Base-by-base conservation (phyloP, 1,140 invertebrate species). In the Stenopsyche tienmushanensis region DNA sequence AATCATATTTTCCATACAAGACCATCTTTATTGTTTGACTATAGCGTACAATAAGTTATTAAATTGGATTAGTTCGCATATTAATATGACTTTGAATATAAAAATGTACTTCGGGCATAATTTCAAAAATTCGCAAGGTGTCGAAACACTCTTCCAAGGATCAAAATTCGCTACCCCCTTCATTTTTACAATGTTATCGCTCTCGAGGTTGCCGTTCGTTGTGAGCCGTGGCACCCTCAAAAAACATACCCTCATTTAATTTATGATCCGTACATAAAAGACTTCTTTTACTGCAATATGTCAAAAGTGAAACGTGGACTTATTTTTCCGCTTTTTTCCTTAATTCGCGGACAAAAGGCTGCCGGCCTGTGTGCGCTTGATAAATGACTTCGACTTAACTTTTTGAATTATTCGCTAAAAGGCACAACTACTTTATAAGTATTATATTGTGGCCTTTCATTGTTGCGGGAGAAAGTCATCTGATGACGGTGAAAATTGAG, bases 311-410 rank as follows among this genome's bases (percentile, higher is more conserved):
- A 59, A 65, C 63, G 63, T 41, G 34, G 67, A 69, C 67, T 65
- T 69, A 69, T 65, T 69, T 69, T 69, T 69, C 67, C 58, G 57
- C 62, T 62, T 62, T 62, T 65, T 54, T 60, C 59, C 67, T 69
- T 69, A 65, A 68, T 69, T 69, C 62, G 24, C 50, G 67, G 58
- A 69, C 67, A 69, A 69, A 69, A 69, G 67, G 66, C 63, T 60
- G 53, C 54, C 39, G 10, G 0, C 53, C 53, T 21, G 62, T 50
- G 63, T 55, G 50, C 49, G 58, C 41, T 60, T 69, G 67, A 69
- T 69, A 69, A 69, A 69, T 65, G 57, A 69, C 67, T 62, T 20
- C 55, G 67, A 64, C 62, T 69, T 65, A 65, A 69, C 62, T 69
- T 69, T 68, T 55, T 60, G 62, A 69, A 69, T 55, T 65, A 62